A percentile compares a stretch with the other conserved stretches of the same genome.
Conservation (phyloP, 2,888 invertebrate genomes). For the Ypsolopha sequella region DNA sequence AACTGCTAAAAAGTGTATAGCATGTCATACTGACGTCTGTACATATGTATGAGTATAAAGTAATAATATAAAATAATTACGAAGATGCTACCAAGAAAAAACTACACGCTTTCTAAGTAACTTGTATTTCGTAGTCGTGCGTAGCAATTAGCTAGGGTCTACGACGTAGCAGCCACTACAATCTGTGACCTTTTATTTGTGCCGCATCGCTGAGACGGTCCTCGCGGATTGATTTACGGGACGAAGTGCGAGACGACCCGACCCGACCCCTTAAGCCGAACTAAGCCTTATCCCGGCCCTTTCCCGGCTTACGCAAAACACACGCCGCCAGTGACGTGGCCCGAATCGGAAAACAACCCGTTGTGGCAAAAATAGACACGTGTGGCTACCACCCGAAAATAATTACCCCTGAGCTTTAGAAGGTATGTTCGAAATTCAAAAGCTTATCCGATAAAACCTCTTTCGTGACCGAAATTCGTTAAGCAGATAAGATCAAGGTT, state of each 20-base stretch:
- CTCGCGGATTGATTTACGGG: conserved; percentile 60
- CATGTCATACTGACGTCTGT: not conserved
- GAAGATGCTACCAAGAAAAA: too few species aligned
- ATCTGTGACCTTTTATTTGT: conserved; percentile 44
- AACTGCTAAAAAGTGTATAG: too few species aligned
- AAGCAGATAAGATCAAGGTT: conserved; percentile 18
- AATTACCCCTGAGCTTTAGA: not conserved
- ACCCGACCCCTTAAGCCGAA: conserved; percentile 13
- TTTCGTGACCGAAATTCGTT: conserved; percentile 2
- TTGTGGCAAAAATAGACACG: conserved; percentile 2
- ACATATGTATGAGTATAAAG: not conserved
- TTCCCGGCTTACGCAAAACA: conserved; percentile 45
- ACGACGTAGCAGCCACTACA: conserved; percentile 1
- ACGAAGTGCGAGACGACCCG: conserved; percentile 44
- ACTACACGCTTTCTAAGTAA: too few species aligned
- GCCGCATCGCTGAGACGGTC: conserved; percentile 23
- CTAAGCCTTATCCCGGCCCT: conserved; percentile 1
- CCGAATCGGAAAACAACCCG: conserved; percentile 34
- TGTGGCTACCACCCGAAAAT: not conserved
- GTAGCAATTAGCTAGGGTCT: not conserved
- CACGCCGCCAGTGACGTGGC: conserved; percentile 49
- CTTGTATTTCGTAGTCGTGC: not conserved
- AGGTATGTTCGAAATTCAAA: not conserved
- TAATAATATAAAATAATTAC: not conserved
- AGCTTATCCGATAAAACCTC: not conserved